Percentiles rank a stretch among this genome's conserved stretches.
Conservation (phyloP, 2,888 invertebrate species). For the Scaptomyza reducta region DNA sequence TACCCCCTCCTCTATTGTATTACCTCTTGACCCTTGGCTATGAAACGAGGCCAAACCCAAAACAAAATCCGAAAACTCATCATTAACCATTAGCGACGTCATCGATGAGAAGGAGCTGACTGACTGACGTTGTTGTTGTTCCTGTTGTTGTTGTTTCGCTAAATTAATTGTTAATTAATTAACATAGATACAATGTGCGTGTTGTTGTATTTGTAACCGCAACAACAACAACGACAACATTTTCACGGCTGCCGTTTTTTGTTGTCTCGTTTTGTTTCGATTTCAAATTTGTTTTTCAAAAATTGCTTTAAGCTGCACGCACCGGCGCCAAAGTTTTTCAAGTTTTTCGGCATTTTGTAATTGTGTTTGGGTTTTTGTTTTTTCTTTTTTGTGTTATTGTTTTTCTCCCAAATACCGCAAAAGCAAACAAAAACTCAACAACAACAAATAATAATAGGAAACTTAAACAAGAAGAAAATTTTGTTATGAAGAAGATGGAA, state of each 20-base stretch:
- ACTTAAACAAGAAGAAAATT: constrained; percentile 7
- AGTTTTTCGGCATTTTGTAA: constrained; percentile 11
- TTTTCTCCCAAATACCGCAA: constrained; percentile 27
- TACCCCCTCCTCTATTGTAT: not conserved
- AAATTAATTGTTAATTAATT: constrained; percentile 80
- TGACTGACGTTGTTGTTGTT: constrained; percentile 23
- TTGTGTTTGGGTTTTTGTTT: constrained; percentile 5
- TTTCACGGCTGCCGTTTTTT: constrained; percentile 68
- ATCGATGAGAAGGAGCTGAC: constrained; percentile 57
- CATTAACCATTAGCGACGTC: constrained; percentile 78
- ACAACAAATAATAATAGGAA: constrained; percentile 17
- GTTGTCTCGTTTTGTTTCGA: constrained; percentile 47
- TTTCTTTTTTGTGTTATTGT: constrained; percentile 1
- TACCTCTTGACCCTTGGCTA: constrained; percentile 16
- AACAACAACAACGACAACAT: constrained; percentile 41
- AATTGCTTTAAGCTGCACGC: constrained; percentile 47
- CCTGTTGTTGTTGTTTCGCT: constrained; percentile 57
- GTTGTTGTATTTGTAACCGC: constrained; percentile 16
- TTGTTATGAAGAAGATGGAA: rapidly evolving
- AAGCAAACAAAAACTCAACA: constrained; percentile 32
- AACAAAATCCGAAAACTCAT: constrained; percentile 57
- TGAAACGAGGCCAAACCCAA: constrained; percentile 73
- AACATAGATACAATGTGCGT: constrained; percentile 70
- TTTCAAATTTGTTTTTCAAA: constrained; percentile 28
- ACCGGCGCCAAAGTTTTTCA: constrained; percentile 54